phyloP scores from a whole-genome alignment of 2,113 vertebrate genomes.

The Cebidichthys violaceus region DNA sequence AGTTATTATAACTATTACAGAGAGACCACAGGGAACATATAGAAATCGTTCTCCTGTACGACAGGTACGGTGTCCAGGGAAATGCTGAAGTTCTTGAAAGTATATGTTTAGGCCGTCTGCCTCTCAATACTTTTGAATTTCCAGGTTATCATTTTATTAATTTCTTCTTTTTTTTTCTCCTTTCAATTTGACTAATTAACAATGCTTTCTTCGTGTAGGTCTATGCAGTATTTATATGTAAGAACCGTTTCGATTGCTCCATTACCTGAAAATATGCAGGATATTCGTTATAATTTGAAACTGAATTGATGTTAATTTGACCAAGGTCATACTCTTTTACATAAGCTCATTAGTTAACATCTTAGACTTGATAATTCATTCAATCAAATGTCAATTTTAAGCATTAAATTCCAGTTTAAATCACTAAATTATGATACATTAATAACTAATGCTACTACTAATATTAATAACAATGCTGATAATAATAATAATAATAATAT shows the following conservation, averaged over 20 bases:
- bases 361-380: not conserved
- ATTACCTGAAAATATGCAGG: not conserved
- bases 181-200: not conserved
- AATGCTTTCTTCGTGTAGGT: not conserved
- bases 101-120: not conserved
- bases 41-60: conserved; percentile 63
- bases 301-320: not conserved
- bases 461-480: not conserved
- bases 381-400: not conserved
- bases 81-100: not conserved
- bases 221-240: not conserved
- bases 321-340: not conserved
- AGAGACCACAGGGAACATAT: conserved; percentile 67
- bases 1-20: conserved; percentile 80
- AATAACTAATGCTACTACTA: not conserved
- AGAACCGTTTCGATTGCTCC: not conserved
- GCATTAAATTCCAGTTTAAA: not conserved
- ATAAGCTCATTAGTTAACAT: not conserved
- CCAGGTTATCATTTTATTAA: not conserved
- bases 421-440: not conserved
- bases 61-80: conserved; percentile 37
- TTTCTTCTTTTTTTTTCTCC: not conserved
- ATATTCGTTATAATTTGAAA: not conserved
- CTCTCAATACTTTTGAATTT: not conserved
- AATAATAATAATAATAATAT: not conserved